Percentiles rank a stretch among this genome's conserved stretches.
phyloP scores from a whole-genome alignment of 2,888 invertebrate species.

The Phyllotreta striolata region DNA sequence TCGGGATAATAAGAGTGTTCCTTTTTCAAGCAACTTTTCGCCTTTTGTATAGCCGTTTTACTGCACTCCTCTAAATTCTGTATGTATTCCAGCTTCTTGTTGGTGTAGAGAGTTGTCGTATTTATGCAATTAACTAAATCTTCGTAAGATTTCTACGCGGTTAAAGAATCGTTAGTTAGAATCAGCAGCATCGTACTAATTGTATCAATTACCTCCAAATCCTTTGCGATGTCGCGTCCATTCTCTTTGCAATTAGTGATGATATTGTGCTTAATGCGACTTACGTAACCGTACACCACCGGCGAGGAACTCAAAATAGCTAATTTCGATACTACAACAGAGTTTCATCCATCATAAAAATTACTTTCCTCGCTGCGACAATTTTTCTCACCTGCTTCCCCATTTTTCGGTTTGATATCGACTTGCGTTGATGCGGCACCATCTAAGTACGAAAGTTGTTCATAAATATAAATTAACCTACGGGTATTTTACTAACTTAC shows the following conservation, averaged over 20 bases:
- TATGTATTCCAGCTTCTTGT: constrained; percentile 2
- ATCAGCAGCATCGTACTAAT: background rate
- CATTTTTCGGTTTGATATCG: too few species aligned
- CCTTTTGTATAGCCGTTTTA: background rate
- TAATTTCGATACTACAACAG: constrained; percentile 1
- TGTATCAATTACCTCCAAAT: constrained; percentile 2
- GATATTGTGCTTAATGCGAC: constrained; percentile 4
- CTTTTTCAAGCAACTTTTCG: constrained; percentile 1
- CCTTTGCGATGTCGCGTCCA: constrained; percentile 1
- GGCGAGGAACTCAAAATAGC: constrained; percentile 3
- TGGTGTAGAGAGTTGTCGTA: background rate
- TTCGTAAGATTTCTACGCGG: constrained; percentile 1
- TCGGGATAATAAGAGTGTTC: constrained; percentile 4
- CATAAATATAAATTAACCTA: too few species aligned
- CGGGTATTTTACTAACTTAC: too few species aligned
- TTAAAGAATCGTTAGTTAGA: background rate
- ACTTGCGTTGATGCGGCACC: too few species aligned
- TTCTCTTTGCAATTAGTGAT: constrained; percentile 1
- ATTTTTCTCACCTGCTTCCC: too few species aligned
- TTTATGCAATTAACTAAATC: constrained; percentile 5
- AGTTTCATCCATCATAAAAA: too few species aligned
- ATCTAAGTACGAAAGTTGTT: too few species aligned
- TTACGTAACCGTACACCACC: background rate
- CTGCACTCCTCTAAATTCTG: background rate
- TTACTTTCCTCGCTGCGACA: too few species aligned